Conservation (phyloP, 2,888 invertebrate species). For the Mycogona germanica region DNA sequence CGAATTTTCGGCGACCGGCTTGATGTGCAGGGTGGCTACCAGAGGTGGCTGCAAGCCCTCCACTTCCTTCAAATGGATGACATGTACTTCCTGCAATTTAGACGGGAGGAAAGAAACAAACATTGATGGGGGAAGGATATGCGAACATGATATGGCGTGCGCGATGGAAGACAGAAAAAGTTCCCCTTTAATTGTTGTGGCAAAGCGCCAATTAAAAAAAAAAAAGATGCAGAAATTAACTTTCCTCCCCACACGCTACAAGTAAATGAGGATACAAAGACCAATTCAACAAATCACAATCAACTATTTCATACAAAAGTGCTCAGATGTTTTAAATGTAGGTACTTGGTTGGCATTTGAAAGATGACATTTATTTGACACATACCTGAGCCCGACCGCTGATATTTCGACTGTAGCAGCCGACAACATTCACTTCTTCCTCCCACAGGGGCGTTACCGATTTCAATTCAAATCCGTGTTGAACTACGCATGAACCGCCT, state of each 20-base stretch:
- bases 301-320: neutral
- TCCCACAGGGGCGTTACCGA: constrained; percentile 19
- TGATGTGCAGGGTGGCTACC: constrained; percentile 19
- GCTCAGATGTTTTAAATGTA: too few species aligned
- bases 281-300: too few species aligned
- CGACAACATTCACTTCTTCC: constrained; percentile 12
- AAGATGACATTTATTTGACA: neutral
- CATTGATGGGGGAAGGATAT: too few species aligned
- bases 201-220: too few species aligned
- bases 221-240: too few species aligned
- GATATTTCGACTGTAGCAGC: constrained; percentile 16
- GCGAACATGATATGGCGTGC: too few species aligned
- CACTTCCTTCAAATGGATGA: constrained; percentile 18
- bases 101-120: too few species aligned
- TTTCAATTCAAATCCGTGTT: constrained; percentile 15
- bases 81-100: constrained; percentile 18
- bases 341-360: too few species aligned
- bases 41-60: constrained; percentile 8
- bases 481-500: constrained; percentile 7
- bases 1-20: constrained; percentile 14
- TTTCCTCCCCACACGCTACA: too few species aligned
- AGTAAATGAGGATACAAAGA: too few species aligned
- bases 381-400: constrained; percentile 16
- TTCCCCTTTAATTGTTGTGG: too few species aligned
- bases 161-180: too few species aligned